Evolutionary conservation across 2,888 invertebrate species (phyloP), one percentile per base, ranked within the genome.

Genomic region (Drosophila imparisetae): DNA sequence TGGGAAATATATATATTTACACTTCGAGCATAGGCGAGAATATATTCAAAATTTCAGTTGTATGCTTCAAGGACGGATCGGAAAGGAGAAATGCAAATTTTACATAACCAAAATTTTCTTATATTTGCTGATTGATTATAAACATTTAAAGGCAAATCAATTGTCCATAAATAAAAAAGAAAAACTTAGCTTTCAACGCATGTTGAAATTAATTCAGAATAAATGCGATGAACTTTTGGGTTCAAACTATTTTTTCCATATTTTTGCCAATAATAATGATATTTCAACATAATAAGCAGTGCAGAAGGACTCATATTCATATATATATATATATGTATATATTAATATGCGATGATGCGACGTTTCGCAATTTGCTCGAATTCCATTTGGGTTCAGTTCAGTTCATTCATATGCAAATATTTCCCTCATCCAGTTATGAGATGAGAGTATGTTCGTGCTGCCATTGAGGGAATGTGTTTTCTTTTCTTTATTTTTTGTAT

Each of bases 331-430:
- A 27, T 27, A 27, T 29, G 6, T 29, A 29, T 29, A 6, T 29
- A 73, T 74, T 49, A 45, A 52, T 60, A 30, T 68, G 54, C 69
- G 68, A 27, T 59, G 54, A 59, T 54, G 69, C 50, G 45, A 53
- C 49, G 8, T 45, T 24, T 45, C 45, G 45, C 45, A 45, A 63
- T 63, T 59, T 66, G 73, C 77, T 48, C 66, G 55, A 77, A 80
- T 85, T 83, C 71, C 75, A 70, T 61, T 69, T 58, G 63, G 73
- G 54, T 63, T 54, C 59, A 66, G 63, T 66, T 55, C 60, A 75
- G 62, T 70, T 63, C 66, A 69, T 71, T 70, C 62, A 68, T 71
- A 72, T 71, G 72, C 78, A 80, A 80, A 85, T 82, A 76, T 59
- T 65, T 73, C 42, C 24, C n/a, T 29, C n/a, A 30, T 27, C n/a